Percentiles rank a stretch among this genome's conserved stretches.
Conservation (phyloP, 2,797 vertebrate genomes). For the Hypotaenidia philippensis region DNA sequence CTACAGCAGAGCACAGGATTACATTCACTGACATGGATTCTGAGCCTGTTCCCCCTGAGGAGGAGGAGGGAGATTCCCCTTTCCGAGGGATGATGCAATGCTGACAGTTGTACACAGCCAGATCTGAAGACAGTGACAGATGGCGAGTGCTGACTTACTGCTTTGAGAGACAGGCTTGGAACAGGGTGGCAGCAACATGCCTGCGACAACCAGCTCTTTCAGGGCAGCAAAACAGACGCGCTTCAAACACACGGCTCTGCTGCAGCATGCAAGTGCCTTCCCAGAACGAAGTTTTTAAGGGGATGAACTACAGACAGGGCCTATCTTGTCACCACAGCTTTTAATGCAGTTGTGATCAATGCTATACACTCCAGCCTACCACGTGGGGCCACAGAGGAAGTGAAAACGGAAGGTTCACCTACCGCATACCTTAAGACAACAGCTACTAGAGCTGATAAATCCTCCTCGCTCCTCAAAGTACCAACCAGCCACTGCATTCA, state of each 20-base stretch:
- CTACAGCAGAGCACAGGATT: background rate
- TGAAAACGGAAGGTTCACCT: background rate
- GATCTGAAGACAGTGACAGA: constrained; percentile 41
- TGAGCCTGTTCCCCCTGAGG: background rate
- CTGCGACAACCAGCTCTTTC: background rate
- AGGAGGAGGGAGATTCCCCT: constrained; percentile 48
- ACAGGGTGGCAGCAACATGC: background rate
- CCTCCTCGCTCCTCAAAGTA: background rate
- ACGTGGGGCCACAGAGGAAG: background rate
- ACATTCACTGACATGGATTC: constrained; percentile 31
- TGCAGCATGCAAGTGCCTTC: background rate
- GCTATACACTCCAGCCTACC: accelerated
- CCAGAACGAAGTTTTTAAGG: background rate
- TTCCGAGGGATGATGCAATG: constrained; percentile 11
- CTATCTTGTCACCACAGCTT: background rate
- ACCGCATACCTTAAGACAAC: background rate
- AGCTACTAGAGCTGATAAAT: background rate
- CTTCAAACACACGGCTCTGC: background rate
- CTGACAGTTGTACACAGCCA: constrained; percentile 32
- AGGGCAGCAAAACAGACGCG: background rate
- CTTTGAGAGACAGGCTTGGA: background rate
- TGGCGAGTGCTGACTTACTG: constrained; percentile 18
- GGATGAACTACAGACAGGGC: background rate
- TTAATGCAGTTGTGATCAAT: background rate
- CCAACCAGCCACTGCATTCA: background rate